phyloP scores from a whole-genome alignment of 2,888 invertebrate genomes.

The Aphidoletes aphidimyza region DNA sequence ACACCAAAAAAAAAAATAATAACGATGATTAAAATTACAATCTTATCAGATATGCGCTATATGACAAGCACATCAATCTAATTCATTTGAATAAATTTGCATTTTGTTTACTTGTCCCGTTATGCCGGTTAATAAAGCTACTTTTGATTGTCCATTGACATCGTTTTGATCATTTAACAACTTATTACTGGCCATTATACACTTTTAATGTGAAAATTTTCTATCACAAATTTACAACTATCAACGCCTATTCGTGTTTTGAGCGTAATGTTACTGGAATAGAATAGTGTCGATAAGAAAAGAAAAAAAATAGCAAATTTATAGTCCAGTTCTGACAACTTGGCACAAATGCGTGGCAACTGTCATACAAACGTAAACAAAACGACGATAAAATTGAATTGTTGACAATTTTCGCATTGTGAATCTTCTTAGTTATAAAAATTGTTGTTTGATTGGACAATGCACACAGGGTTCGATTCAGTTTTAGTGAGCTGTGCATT shows the following conservation, averaged over 20 bases:
- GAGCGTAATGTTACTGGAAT: too few species aligned
- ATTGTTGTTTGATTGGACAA: background rate
- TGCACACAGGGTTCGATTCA: background rate
- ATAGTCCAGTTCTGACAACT: too few species aligned
- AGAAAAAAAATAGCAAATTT: background rate
- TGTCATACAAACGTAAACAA: constrained; percentile 23
- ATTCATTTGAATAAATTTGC: constrained; percentile 39
- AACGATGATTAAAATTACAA: too few species aligned
- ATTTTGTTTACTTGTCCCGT: constrained; percentile 87
- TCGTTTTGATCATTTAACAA: constrained; percentile 27
- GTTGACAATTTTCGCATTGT: constrained; percentile 15
- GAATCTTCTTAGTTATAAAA: too few species aligned
- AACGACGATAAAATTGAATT: background rate
- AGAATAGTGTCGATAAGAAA: too few species aligned
- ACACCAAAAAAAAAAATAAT: background rate
- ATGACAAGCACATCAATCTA: background rate
- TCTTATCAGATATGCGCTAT: background rate
- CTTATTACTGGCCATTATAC: background rate
- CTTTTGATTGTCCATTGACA: constrained; percentile 65
- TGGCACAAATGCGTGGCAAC: constrained; percentile 19
- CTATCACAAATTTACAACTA: too few species aligned
- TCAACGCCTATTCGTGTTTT: too few species aligned
- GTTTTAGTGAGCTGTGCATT: too few species aligned
- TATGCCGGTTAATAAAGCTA: constrained; percentile 95
- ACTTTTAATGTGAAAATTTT: background rate